Conservation (phyloP, 2,888 invertebrate genomes). For the Tenthredo livida region DNA sequence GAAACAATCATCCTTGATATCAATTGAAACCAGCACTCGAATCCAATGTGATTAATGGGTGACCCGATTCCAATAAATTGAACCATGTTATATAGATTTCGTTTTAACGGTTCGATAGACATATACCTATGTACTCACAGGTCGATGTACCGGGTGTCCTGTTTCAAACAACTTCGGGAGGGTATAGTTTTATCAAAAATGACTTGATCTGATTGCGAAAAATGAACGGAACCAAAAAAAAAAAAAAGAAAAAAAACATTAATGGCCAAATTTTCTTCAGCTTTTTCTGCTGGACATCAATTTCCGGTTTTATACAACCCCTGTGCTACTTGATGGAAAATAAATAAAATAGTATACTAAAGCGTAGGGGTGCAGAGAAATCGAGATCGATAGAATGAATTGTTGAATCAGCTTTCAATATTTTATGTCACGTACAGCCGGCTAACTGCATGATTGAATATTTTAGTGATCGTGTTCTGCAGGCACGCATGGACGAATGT, state of each 20-base stretch:
- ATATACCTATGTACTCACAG: background rate
- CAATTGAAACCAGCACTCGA: slow-evolving; percentile 37
- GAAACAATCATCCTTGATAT: slow-evolving; percentile 39
- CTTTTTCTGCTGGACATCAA: background rate
- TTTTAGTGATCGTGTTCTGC: background rate
- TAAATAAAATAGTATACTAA: background rate
- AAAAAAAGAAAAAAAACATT: background rate
- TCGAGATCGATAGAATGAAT: slow-evolving; percentile 2
- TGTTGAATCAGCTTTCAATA: slow-evolving; percentile 20
- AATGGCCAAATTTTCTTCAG: background rate
- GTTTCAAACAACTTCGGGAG: background rate
- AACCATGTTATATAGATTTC: slow-evolving; percentile 28
- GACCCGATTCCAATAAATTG: slow-evolving; percentile 40
- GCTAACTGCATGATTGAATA: slow-evolving; percentile 12
- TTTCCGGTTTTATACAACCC: background rate
- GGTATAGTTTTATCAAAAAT: background rate
- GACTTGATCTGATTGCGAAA: background rate
- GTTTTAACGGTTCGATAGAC: slow-evolving; percentile 8
- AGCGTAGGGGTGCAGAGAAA: background rate
- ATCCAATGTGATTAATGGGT: slow-evolving; percentile 41
- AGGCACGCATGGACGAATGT: background rate
- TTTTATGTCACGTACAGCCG: slow-evolving; percentile 11
- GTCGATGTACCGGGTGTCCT: background rate
- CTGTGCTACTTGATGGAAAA: background rate
- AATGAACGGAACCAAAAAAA: background rate